Conservation (phyloP, 2,113 vertebrate genomes). For the Heteronetta atricapilla region DNA sequence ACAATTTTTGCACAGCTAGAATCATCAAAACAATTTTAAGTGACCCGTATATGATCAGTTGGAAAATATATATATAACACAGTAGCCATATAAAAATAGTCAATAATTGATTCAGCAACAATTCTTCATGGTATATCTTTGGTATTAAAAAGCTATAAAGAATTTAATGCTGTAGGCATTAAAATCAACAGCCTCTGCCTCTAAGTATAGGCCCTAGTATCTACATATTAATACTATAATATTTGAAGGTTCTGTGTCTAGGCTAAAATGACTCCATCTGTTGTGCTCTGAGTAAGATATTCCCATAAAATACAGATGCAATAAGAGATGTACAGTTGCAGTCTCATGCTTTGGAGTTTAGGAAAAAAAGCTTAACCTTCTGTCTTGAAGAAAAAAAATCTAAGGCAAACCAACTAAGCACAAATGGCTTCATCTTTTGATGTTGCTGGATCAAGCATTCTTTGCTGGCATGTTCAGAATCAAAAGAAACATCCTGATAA, state of each 20-base stretch:
- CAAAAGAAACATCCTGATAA: conserved; percentile 72
- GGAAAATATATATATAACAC: not conserved
- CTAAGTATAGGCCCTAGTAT: not conserved
- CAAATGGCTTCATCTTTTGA: conserved; percentile 72
- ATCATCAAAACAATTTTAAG: not conserved
- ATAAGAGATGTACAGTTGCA: conserved; percentile 58
- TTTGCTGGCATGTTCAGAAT: conserved; percentile 69
- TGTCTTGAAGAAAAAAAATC: conserved; percentile 56
- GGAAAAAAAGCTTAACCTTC: conserved; percentile 60
- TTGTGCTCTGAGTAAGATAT: conserved; percentile 46
- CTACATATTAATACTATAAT: not conserved
- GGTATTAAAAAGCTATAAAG: not conserved
- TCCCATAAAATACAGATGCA: conserved; percentile 67
- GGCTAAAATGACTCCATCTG: conserved; percentile 64
- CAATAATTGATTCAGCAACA: not conserved
- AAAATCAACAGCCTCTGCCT: not conserved
- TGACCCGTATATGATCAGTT: not conserved
- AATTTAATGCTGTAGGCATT: not conserved
- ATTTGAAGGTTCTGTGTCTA: not conserved
- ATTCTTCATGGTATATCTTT: not conserved
- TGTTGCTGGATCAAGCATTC: conserved; percentile 68
- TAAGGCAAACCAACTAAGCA: conserved; percentile 61
- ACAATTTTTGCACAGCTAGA: not conserved
- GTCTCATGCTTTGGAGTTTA: conserved; percentile 52
- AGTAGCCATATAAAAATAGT: not conserved